Evolutionary conservation across 2,888 invertebrate species (phyloP), one percentile per base, ranked within the genome.

Genomic region (Mythimna albipuncta): DNA sequence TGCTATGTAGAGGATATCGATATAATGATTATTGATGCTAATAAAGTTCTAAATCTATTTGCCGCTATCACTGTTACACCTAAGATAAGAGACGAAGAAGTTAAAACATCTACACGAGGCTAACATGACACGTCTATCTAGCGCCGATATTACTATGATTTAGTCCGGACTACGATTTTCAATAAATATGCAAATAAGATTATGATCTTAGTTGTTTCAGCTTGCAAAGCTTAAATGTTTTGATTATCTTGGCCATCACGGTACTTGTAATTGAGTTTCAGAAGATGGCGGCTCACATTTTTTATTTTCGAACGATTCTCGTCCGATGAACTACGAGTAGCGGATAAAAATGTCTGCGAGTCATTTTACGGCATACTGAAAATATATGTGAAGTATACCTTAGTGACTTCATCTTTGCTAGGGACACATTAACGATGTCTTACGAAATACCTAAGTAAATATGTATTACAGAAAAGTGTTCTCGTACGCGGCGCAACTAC

Each of bases 181-280:
- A 90, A 92, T 93, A 93, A 91, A 91, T 91, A 93, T 93, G 91
- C 85, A 91, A 90, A 93, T 92, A 86, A 89, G 88, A 89, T 92
- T 91, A 90, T 87, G 88, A 91, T 89, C 88, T 90, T 81, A 88
- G 89, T 90, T 89, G 88, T 89, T 90, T 87, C 82, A 90, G 87
- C 88, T 88, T 89, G 88, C 87, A 84, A 87, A 85, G 85, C 85
- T 86, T 87, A 88, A 89, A 89, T 87, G 89, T 81, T 85, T 89
- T 88, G 86, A 89, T 90, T 88, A 90, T 88, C 87, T 87, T 80
- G 77, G 86, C 85, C 85, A 86, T 89, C 85, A 83, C 81, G 84
- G 77, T 84, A 86, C 81, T 85, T 87, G 82, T 89, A 87, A 90
- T 90, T 89, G 85, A 86, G 84, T 89, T 88, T 85, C 79, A 66